These are phyloP conservation scores for Drosophila malerkotliana DNA, from an alignment of 1,140 invertebrate species.

Conservation along the genomic window DNA sequence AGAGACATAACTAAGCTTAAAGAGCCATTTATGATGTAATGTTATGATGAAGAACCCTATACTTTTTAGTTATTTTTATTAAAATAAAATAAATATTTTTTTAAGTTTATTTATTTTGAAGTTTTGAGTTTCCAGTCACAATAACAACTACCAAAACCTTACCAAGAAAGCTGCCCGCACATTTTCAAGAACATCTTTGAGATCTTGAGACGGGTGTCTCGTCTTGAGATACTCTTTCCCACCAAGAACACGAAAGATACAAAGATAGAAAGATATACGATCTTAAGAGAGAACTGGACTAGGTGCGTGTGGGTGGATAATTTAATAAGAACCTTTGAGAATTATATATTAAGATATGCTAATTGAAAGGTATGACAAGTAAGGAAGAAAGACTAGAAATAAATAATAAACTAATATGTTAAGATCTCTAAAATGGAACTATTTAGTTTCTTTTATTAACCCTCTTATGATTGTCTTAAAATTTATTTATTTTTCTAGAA, in stretches of 20 bases:
- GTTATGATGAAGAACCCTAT: not conserved
- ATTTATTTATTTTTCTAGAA: too few species aligned
- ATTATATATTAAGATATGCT: slow-evolving; percentile 30
- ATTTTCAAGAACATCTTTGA: slow-evolving; percentile 75
- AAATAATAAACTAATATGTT: too few species aligned
- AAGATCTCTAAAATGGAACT: too few species aligned
- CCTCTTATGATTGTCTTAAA: too few species aligned
- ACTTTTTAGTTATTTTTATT: not conserved
- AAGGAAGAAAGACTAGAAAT: not conserved
- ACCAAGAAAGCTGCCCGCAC: slow-evolving; percentile 64
- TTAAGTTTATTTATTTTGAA: not conserved
- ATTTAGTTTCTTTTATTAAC: too few species aligned
- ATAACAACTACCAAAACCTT: slow-evolving; percentile 11
- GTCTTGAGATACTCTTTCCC: slow-evolving; percentile 14
- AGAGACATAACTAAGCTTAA: not conserved
- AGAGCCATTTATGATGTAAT: too few species aligned
- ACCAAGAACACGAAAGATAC: not conserved
- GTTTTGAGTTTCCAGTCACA: slow-evolving; percentile 42
- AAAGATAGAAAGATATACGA: slow-evolving; percentile 7
- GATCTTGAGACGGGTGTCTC: slow-evolving; percentile 57
- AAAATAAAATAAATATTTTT: not conserved
- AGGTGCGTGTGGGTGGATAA: slow-evolving; percentile 12
- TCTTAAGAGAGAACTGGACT: not conserved
- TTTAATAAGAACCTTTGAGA: not conserved
- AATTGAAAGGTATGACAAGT: slow-evolving; percentile 16